These are phyloP conservation scores for Microcebus ravelobensis DNA, from an alignment of 2,113 vertebrate species.

Conservation along the genomic window DNA sequence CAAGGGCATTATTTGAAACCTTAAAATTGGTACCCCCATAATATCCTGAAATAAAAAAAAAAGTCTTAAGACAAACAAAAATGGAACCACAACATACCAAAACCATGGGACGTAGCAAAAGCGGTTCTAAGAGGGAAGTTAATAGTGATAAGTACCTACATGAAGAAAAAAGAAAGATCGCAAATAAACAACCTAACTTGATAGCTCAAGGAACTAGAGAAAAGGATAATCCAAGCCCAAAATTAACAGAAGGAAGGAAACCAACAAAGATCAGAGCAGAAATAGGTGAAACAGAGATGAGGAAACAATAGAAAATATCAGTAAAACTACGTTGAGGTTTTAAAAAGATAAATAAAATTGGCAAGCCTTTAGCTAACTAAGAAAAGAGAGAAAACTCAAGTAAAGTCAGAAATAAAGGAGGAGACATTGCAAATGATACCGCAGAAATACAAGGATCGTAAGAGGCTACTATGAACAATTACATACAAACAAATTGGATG, in stretches of 20 bases:
- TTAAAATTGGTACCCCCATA: no score
- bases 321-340: not conserved
- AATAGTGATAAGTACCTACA: not conserved
- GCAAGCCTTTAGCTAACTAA: not conserved
- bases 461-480: not conserved
- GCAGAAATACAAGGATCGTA: not conserved
- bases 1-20: no score
- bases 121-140: not conserved
- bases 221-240: not conserved
- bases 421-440: not conserved
- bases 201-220: not conserved
- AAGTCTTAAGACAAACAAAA: not conserved
- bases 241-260: not conserved
- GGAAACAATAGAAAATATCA: not conserved
- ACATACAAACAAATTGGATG: not conserved
- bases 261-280: not conserved
- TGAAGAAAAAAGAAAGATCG: not conserved
- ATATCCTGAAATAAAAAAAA: not conserved
- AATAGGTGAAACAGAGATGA: not conserved
- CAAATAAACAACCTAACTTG: not conserved
- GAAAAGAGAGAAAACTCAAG: not conserved
- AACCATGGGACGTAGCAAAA: not conserved
- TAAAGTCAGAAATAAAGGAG: not conserved
- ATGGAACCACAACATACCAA: not conserved
- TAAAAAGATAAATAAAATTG: not conserved